Evolutionary conservation across 1,140 invertebrate genomes (phyloP).

Genomic region (Dreissena rostriformis): DNA sequence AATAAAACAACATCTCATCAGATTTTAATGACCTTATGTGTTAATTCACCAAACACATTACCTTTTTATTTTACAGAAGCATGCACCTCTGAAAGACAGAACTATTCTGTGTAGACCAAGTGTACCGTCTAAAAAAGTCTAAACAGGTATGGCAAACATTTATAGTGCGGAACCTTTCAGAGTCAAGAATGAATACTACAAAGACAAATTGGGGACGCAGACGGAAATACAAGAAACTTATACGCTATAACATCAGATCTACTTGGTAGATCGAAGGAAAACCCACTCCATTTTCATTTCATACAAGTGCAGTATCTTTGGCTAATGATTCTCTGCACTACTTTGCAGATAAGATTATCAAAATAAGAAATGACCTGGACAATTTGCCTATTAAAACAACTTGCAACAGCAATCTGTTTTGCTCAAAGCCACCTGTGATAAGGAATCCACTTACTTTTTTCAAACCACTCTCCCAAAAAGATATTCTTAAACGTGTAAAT

Average conservation of each 20-base stretch:
- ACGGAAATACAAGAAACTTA: not conserved
- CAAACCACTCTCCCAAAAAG: not conserved
- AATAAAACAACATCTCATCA: not conserved
- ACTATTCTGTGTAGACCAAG: slow-evolving; percentile 1
- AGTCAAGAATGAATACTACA: not conserved
- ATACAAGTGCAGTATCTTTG: too few species aligned
- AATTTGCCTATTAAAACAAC: too few species aligned
- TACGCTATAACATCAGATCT: slow-evolving; percentile 9
- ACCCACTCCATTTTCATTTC: not conserved
- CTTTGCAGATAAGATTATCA: too few species aligned
- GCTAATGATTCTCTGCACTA: too few species aligned
- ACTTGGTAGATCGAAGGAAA: not conserved
- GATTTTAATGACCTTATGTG: not conserved
- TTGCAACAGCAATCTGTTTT: too few species aligned
- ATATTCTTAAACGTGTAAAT: not conserved
- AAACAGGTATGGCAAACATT: not conserved
- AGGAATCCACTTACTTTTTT: not conserved
- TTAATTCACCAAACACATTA: not conserved
- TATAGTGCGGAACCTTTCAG: slow-evolving; percentile 6
- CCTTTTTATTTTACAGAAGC: not conserved
- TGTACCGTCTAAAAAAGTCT: not conserved
- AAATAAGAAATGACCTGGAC: too few species aligned
- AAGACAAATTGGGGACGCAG: not conserved
- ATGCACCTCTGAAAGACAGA: slow-evolving; percentile 12
- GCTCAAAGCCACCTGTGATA: too few species aligned